Evolutionary conservation across 2,113 vertebrate genomes (phyloP), one percentile per base, ranked within the genome.

Genomic region (Marmota flaviventris): DNA sequence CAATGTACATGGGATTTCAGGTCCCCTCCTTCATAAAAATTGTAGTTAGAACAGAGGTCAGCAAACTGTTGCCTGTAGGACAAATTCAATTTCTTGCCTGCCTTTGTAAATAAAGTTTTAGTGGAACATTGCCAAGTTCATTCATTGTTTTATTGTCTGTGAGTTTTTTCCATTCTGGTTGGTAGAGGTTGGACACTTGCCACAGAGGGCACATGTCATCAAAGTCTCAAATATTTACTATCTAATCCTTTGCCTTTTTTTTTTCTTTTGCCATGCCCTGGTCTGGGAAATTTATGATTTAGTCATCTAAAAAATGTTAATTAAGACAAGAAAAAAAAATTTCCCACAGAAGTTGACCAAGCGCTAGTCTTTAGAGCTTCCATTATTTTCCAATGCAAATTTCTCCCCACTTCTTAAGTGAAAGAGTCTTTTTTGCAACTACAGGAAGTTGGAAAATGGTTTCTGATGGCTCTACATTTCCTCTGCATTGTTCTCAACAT

Each of bases 401-500:
- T 51, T 20, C 4, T 24, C 8, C 48, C 61, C 14, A 84, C 72
- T 84, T 86, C 25, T 27, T 89, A 79, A 91, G 89, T 93, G 37
- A 89, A 96, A 9, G 39, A 84, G 69, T 75, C 37, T 95, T 29
- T 93, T 93, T 79, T 92, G 70, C 48, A 88, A 69, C 32, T 51
- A 63, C 1, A 69, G 56, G 48, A 93, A 37, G 51, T 83, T 48
- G 6, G 18, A 86, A 89, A 90, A 56, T 92, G 84, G 8, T 89
- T 97, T 97, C 65, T 61, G 85, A 93, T 91, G 34, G 90, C 25
- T 70, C 24, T 48, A 73, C 16, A 82, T 95, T 91, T 96, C 87
- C 63, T 94, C 45, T 45, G 37, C 45, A 65, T 73, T 96, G 48
- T 97, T 97, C 63, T 89, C 25, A 37, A 37, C 2, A 53, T 65